phyloP scores from a whole-genome alignment of 2,113 vertebrate species.

The Pimephales promelas region DNA sequence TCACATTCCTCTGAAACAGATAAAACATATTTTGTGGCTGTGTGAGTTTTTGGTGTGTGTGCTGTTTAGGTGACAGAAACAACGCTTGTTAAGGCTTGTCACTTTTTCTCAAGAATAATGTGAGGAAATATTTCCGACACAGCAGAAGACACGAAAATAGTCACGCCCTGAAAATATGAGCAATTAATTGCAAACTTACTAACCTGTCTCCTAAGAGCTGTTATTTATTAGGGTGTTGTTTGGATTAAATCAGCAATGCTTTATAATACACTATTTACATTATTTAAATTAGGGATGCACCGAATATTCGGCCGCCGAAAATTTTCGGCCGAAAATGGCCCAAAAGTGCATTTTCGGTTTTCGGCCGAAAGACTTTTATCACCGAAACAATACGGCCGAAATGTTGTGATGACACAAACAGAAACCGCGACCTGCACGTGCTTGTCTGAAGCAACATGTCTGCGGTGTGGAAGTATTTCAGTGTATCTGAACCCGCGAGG shows the following conservation, averaged over 20 bases:
- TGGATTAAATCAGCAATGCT: background rate
- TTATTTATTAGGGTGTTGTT: background rate
- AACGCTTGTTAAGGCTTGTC: background rate
- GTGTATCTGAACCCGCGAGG: too few species aligned
- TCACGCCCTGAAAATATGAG: background rate
- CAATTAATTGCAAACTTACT: background rate
- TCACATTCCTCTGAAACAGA: background rate
- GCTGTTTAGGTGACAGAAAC: constrained; percentile 1
- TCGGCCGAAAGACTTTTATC: too few species aligned
- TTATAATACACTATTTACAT: background rate
- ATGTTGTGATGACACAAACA: too few species aligned
- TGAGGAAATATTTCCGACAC: background rate
- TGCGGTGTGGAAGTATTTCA: too few species aligned
- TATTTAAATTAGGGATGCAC: too few species aligned
- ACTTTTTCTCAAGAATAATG: background rate
- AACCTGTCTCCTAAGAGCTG: background rate
- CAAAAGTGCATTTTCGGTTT: too few species aligned
- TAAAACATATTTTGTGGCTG: background rate
- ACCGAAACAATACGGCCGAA: too few species aligned
- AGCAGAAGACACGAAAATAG: background rate
- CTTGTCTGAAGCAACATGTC: too few species aligned
- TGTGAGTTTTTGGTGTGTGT: background rate
- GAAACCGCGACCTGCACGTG: too few species aligned
- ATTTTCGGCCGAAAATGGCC: too few species aligned
- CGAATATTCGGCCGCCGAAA: too few species aligned